Evolutionary conservation across 1,140 invertebrate genomes (phyloP).

Genomic region (Ganaspis sp.): DNA sequence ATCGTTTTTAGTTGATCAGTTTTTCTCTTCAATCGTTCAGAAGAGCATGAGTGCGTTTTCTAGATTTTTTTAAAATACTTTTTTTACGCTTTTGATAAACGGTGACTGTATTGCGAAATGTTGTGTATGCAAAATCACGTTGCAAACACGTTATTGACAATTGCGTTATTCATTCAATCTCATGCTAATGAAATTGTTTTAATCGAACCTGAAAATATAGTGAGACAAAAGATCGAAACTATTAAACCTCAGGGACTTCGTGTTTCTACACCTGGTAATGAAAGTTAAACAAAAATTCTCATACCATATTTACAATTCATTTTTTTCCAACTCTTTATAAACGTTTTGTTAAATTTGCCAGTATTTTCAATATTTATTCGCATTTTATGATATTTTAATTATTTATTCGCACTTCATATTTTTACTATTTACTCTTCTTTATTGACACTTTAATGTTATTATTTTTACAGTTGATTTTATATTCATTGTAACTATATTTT

Average conservation of each 20-base stretch:
- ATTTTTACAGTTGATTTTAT: too few relatives aligned
- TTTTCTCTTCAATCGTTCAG: not conserved
- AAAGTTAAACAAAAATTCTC: constrained; percentile 1
- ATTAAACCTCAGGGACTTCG: constrained; percentile 56
- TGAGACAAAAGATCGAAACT: constrained; percentile 54
- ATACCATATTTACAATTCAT: not conserved
- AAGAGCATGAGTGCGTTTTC: not conserved
- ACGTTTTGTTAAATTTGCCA: too few relatives aligned
- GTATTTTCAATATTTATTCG: too few relatives aligned
- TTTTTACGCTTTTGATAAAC: constrained; percentile 8
- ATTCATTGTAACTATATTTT: too few relatives aligned
- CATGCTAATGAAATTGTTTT: not conserved
- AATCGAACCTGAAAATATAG: constrained; percentile 53
- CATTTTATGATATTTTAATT: too few relatives aligned
- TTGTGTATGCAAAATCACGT: not conserved
- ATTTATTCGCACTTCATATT: too few relatives aligned
- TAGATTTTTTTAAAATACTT: not conserved
- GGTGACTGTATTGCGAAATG: constrained; percentile 15
- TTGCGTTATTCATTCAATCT: not conserved
- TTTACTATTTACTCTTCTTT: too few relatives aligned
- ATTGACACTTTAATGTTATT: too few relatives aligned
- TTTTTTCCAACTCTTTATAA: too few relatives aligned
- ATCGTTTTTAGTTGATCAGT: not conserved
- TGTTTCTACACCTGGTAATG: constrained; percentile 57
- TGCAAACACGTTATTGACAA: not conserved